A percentile compares a stretch with the other conserved stretches of the same genome.
These are phyloP conservation scores for Eumaeus atala DNA, from an alignment of 1,140 invertebrate genomes.

Conservation along the genomic window DNA sequence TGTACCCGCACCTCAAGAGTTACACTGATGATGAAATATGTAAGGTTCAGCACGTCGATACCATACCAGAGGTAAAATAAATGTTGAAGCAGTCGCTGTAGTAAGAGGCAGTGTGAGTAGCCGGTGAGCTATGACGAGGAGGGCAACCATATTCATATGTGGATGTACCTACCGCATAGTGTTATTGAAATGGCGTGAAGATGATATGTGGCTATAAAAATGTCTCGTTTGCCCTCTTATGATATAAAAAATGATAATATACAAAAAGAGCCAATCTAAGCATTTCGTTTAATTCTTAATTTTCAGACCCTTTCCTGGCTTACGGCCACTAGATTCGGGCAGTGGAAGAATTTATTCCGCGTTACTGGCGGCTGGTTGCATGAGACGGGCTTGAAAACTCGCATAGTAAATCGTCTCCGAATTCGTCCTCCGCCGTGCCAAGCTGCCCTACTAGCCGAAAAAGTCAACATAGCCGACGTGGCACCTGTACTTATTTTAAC, in stretches of 20 bases:
- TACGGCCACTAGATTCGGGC: slow-evolving; percentile 38
- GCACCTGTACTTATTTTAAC: slow-evolving; percentile 33
- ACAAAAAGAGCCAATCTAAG: too few species aligned
- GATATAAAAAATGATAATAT: too few species aligned
- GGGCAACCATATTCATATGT: too few species aligned
- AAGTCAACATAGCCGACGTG: slow-evolving; percentile 49
- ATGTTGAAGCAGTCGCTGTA: not conserved
- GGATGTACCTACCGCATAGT: too few species aligned
- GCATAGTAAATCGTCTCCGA: slow-evolving; percentile 33
- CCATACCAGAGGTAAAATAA: slow-evolving; percentile 44
- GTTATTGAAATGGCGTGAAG: too few species aligned
- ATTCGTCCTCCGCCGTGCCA: slow-evolving; percentile 43
- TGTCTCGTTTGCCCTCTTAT: too few species aligned
- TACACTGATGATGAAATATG: slow-evolving; percentile 51
- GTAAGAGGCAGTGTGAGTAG: too few species aligned
- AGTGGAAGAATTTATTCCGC: slow-evolving; percentile 38
- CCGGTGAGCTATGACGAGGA: too few species aligned
- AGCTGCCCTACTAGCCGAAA: slow-evolving; percentile 47
- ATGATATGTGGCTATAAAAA: too few species aligned
- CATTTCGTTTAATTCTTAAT: slow-evolving; percentile 2
- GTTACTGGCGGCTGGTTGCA: slow-evolving; percentile 38
- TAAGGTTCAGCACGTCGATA: slow-evolving; percentile 50
- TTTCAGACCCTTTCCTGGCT: slow-evolving; percentile 40
- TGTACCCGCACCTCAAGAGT: slow-evolving; percentile 42
- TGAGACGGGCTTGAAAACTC: slow-evolving; percentile 40